Percentiles rank a stretch among this genome's conserved stretches.
Evolutionary conservation across 2,888 invertebrate genomes (phyloP).

Genomic region (Acleris holmiana): DNA sequence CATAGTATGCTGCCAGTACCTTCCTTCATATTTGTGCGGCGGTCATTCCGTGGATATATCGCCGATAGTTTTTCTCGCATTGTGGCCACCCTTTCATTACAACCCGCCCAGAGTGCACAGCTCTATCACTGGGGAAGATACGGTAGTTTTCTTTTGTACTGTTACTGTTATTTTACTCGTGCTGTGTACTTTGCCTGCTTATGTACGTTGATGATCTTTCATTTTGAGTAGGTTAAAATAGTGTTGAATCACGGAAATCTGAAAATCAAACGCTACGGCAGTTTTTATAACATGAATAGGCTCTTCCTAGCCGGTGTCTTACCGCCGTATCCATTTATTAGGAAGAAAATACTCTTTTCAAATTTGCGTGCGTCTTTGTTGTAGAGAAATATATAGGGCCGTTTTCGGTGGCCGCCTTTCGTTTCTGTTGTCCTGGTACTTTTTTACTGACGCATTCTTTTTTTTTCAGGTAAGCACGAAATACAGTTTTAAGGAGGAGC

Average conservation of each 20-base stretch:
- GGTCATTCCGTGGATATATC: slow-evolving; percentile 22
- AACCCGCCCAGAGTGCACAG: slow-evolving; percentile 6
- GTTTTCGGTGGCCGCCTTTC: slow-evolving; percentile 46
- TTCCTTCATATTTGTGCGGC: not conserved
- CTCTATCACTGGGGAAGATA: not conserved
- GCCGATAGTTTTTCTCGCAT: slow-evolving; percentile 26
- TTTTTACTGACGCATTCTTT: slow-evolving; percentile 41
- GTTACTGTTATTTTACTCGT: not conserved
- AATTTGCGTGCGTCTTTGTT: slow-evolving; percentile 37
- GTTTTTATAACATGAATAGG: slow-evolving; percentile 9
- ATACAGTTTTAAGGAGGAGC: slow-evolving; percentile 47
- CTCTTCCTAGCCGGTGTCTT: slow-evolving; percentile 21
- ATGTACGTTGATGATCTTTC: not conserved
- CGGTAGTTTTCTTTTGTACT: slow-evolving; percentile 1
- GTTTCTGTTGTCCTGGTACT: slow-evolving; percentile 47
- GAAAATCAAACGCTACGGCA: not conserved
- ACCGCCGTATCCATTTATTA: slow-evolving; percentile 32
- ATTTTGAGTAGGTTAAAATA: too few species aligned
- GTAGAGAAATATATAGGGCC: slow-evolving; percentile 30
- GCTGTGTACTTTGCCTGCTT: too few species aligned
- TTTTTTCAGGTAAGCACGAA: slow-evolving; percentile 65
- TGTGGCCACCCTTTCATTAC: slow-evolving; percentile 32
- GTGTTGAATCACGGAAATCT: not conserved
- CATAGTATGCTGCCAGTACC: too few species aligned
- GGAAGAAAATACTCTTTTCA: slow-evolving; percentile 32